A percentile compares a stretch with the other conserved stretches of the same genome.
These are phyloP conservation scores for Redunca redunca DNA, from an alignment of 2,113 vertebrate species.

Conservation along the genomic window DNA sequence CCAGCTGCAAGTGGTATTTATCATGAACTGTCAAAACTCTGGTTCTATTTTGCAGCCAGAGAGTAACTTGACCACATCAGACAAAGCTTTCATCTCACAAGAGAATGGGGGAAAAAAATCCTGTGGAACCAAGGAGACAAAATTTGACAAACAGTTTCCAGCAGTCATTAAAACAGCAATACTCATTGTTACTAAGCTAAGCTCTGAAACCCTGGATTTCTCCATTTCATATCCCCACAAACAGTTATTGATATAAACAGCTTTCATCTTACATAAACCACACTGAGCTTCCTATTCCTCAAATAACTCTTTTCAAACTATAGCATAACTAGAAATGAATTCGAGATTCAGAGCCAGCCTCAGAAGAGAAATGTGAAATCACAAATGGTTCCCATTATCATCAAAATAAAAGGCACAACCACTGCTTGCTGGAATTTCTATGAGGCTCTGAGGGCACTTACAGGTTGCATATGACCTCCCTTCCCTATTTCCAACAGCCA, in stretches of 20 bases:
- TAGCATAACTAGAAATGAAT: neutral
- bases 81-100: neutral
- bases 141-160: neutral
- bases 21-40: conserved; percentile 8
- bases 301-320: conserved; percentile 1
- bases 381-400: neutral
- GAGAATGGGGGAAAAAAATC: accelerated
- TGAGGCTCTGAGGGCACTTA: neutral
- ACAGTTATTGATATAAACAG: neutral
- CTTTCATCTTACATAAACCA: neutral
- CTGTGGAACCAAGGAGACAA: neutral
- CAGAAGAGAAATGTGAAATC: neutral
- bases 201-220: neutral
- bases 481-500: neutral
- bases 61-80: neutral
- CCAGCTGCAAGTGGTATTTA: neutral
- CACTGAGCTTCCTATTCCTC: neutral
- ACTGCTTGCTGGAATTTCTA: neutral
- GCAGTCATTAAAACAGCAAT: neutral
- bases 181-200: neutral
- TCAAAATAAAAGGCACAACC: neutral
- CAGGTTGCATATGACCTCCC: neutral
- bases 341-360: neutral
- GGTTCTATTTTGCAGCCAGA: neutral
- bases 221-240: neutral